Conservation (phyloP, 2,797 vertebrate species). For the Synaphobranchus kaupii region DNA sequence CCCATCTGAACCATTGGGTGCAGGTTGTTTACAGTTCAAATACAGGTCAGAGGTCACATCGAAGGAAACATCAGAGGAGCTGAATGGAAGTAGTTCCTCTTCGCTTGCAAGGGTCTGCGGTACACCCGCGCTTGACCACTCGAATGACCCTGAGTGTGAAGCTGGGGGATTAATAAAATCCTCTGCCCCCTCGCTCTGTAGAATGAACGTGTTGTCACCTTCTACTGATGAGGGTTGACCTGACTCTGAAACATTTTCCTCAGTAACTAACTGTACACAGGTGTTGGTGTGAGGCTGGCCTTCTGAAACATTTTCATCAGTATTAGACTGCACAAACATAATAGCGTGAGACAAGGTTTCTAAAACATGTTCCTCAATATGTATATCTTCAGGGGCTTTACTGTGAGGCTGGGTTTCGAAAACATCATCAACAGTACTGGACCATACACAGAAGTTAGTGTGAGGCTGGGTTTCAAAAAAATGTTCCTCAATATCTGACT, state of each 20-base stretch:
- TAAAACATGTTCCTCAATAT: background rate
- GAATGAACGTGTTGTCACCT: background rate
- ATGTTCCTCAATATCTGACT: background rate
- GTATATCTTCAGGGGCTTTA: too few relatives aligned
- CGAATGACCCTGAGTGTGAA: constrained; percentile 28
- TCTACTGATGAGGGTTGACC: constrained; percentile 20
- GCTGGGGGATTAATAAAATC: constrained; percentile 15
- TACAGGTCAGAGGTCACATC: constrained; percentile 28
- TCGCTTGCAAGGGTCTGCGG: background rate
- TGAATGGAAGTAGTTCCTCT: constrained; percentile 14
- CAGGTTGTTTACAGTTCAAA: constrained; percentile 28
- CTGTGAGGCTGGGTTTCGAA: too few relatives aligned
- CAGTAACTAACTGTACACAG: background rate
- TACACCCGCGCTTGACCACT: constrained; percentile 8
- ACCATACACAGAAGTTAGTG: too few relatives aligned
- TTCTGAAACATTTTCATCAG: background rate
- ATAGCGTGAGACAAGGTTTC: background rate
- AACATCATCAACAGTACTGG: too few relatives aligned
- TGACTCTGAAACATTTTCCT: constrained; percentile 3
- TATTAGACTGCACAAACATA: background rate
- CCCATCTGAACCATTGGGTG: constrained; percentile 19
- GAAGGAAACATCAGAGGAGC: constrained; percentile 26
- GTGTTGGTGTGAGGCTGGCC: too few relatives aligned
- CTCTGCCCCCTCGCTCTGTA: background rate
- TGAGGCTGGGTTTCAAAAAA: constrained; percentile 12